Percentiles rank a stretch among this genome's conserved stretches.
Conservation (phyloP, 2,797 vertebrate species). For the Gobio occitaniae region DNA sequence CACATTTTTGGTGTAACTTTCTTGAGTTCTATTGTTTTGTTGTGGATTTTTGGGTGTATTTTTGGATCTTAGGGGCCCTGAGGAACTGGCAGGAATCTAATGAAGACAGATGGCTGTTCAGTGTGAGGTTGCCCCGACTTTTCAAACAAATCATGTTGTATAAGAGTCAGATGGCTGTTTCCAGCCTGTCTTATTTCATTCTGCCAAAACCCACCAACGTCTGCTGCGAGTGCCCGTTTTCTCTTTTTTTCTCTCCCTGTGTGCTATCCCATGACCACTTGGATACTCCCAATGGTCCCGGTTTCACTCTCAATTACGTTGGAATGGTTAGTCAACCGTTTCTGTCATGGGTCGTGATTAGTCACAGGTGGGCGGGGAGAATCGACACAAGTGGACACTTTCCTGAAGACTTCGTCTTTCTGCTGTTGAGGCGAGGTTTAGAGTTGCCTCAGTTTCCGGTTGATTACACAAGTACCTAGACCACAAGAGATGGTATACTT, state of each 20-base stretch:
- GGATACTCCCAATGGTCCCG: slow-evolving; percentile 11
- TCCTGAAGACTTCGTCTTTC: neutral
- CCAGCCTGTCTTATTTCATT: slow-evolving; percentile 52
- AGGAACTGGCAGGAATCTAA: slow-evolving; percentile 44
- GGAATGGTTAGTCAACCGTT: slow-evolving; percentile 3
- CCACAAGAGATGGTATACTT: neutral
- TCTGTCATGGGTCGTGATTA: slow-evolving; percentile 29
- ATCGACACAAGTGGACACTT: slow-evolving; percentile 35
- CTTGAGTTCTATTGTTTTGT: slow-evolving; percentile 32
- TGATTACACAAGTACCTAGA: slow-evolving; percentile 8
- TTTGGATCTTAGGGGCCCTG: slow-evolving; percentile 51
- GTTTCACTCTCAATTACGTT: slow-evolving; percentile 34
- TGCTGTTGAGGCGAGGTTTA: neutral
- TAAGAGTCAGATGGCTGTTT: slow-evolving; percentile 54
- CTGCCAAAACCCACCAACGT: slow-evolving; percentile 51
- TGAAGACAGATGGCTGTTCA: slow-evolving; percentile 62
- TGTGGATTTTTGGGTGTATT: slow-evolving; percentile 38
- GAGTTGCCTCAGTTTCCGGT: slow-evolving; percentile 17
- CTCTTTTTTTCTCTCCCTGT: neutral
- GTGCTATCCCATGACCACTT: slow-evolving; percentile 39
- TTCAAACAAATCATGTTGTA: slow-evolving; percentile 59
- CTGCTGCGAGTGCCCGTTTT: neutral
- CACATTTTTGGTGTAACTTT: slow-evolving; percentile 28
- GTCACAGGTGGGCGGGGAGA: slow-evolving; percentile 20
- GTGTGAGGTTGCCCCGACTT: slow-evolving; percentile 52